Conservation (phyloP, 2,888 invertebrate genomes). For the Meloe dianella region DNA sequence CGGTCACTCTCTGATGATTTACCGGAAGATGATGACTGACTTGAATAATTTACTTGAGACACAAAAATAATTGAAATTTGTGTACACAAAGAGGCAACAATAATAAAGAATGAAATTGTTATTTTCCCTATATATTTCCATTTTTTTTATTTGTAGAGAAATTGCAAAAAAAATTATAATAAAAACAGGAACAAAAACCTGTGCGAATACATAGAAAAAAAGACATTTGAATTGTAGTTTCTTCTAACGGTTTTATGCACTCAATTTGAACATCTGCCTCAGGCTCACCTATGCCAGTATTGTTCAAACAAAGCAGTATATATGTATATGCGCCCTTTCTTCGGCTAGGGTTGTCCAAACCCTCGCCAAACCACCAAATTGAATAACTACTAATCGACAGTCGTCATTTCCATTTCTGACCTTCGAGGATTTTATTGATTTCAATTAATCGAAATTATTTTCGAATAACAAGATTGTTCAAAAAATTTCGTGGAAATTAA, state of each 20-base stretch:
- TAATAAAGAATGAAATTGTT: constrained; percentile 17
- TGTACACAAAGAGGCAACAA: background rate
- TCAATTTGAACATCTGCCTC: constrained; percentile 41
- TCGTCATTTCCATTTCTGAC: background rate
- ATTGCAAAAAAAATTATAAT: background rate
- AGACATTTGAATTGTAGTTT: constrained; percentile 22
- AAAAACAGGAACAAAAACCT: constrained; percentile 13
- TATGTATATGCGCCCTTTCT: constrained; percentile 29
- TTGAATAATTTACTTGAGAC: background rate
- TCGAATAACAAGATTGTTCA: background rate
- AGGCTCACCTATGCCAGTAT: constrained; percentile 35
- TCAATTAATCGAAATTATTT: no score
- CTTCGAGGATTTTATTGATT: background rate
- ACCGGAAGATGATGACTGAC: constrained; percentile 6
- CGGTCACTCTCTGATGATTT: constrained; percentile 29
- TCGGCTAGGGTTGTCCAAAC: constrained; percentile 29
- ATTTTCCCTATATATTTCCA: constrained; percentile 7
- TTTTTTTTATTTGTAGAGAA: constrained; percentile 8
- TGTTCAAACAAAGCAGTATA: constrained; percentile 32
- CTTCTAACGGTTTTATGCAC: constrained; percentile 32
- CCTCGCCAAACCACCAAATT: constrained; percentile 2
- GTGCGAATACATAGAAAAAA: constrained; percentile 19
- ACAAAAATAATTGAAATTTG: constrained; percentile 12
- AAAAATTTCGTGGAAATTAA: background rate
- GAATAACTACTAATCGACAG: background rate